Conservation (phyloP, 2,113 vertebrate genomes). For the Oenanthe melanoleuca region DNA sequence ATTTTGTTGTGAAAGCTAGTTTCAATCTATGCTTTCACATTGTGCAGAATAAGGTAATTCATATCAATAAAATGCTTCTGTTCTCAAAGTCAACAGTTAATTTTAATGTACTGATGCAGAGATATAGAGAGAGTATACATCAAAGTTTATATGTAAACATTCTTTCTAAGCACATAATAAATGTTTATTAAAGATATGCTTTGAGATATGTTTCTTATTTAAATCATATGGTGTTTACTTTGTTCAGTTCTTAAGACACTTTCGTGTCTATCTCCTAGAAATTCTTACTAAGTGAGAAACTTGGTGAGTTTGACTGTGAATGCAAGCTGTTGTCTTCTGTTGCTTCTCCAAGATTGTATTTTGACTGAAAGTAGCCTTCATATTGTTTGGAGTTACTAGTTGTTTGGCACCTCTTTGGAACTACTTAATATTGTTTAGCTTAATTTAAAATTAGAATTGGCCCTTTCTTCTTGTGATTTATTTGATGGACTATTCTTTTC, state of each 20-base stretch:
- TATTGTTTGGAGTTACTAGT: not conserved
- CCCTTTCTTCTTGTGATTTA: not conserved
- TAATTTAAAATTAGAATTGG: not conserved
- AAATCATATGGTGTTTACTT: constrained; percentile 29
- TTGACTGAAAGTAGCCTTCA: not conserved
- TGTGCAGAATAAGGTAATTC: not conserved
- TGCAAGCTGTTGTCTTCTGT: not conserved
- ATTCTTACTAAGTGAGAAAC: not conserved
- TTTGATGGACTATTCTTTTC: not conserved
- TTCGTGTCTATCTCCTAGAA: not conserved
- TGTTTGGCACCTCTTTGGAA: not conserved
- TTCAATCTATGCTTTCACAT: not conserved
- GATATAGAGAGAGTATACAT: constrained; percentile 17
- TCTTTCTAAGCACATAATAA: constrained; percentile 31
- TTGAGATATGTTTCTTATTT: constrained; percentile 31
- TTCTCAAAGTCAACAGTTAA: constrained; percentile 42
- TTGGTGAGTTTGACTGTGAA: not conserved
- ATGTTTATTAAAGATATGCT: constrained; percentile 1
- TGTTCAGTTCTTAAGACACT: not conserved
- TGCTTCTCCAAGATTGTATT: not conserved
- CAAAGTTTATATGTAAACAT: constrained; percentile 40
- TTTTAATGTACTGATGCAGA: constrained; percentile 27
- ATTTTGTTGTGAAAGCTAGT: not conserved
- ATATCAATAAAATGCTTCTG: constrained; percentile 15
- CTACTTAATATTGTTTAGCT: not conserved